Evolutionary conservation across 1,140 invertebrate genomes (phyloP), one percentile per base, ranked within the genome.

Genomic region (Sitodiplosis mosellana): DNA sequence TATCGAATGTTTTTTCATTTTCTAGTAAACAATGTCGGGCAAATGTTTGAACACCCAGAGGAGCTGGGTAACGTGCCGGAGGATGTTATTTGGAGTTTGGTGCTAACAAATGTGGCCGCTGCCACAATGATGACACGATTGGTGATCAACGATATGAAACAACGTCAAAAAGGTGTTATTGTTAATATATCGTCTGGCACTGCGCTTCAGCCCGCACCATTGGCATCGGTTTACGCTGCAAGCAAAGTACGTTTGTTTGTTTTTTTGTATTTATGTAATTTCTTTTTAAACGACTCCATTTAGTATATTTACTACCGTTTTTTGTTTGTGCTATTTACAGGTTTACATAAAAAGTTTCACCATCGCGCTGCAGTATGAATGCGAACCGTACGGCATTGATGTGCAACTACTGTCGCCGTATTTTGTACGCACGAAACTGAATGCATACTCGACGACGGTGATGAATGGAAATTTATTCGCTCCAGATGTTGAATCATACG

Each of bases 11-110:
- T 46, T 17, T 46, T 14, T 5, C n/a, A 41, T 43, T 59, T 73
- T 67, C 44, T 63, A 91, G 88, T 94, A 0, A 94, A 94, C 60
- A 94, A 94, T 69, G 89, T 92, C 19, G 88, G 88, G 2, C 75
- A 75, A 21, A 80, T 87, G 64, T 90, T 89, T 58, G 72, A 78
- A 2, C 87, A 87, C 57, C 88, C 88, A 0, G 84, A 83, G 72
- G 77, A 75, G 42, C 61, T 90, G 22, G 74, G 76, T 10, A 81
- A 90, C 59, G 74, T 90, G 1, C 75, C 85, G 0, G 73, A 78
- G 54, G 58, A 79, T 51, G 75, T 75, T 33, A 56, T 88, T 4
- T 90, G 86, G 86, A 78, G 89, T 55, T 74, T 92, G 11, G 77
- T 93, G 41, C 82, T 84, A 55, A 74, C 93, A 2, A 94, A 94